Conservation (phyloP, 2,113 vertebrate species). For the Micronisus gabar region DNA sequence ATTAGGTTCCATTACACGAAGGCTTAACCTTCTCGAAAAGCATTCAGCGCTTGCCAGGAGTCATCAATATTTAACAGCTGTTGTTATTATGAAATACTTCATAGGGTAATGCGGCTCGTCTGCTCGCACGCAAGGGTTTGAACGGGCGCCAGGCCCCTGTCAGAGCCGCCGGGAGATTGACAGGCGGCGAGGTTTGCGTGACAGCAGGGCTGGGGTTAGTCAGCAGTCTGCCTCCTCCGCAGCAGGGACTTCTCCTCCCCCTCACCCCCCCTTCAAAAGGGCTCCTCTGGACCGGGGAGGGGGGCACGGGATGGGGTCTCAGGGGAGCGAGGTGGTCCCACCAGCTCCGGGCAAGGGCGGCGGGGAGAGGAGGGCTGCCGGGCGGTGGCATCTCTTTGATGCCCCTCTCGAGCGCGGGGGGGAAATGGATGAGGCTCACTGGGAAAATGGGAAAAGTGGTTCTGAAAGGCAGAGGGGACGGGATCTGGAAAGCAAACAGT, state of each 20-base stretch:
- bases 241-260: slow-evolving; percentile 58
- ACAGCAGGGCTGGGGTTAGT: slow-evolving; percentile 84
- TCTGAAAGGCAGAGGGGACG: neutral
- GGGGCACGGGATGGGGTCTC: neutral
- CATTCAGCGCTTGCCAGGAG: slow-evolving; percentile 86
- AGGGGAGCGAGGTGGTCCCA: slow-evolving; percentile 55
- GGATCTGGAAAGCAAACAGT: slow-evolving; percentile 8
- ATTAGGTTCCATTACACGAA: slow-evolving; percentile 90
- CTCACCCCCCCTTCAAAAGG: slow-evolving; percentile 61
- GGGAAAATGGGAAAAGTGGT: neutral
- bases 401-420: neutral
- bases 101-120: slow-evolving; percentile 86
- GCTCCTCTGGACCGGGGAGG: slow-evolving; percentile 67
- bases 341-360: rapidly evolving
- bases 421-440: neutral
- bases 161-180: slow-evolving; percentile 85
- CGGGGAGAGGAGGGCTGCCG: slow-evolving; percentile 10
- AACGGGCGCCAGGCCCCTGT: slow-evolving; percentile 81
- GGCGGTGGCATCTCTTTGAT: slow-evolving; percentile 46
- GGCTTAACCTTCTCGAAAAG: slow-evolving; percentile 85
- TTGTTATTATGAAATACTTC: slow-evolving; percentile 97
- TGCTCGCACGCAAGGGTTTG: slow-evolving; percentile 92
- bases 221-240: slow-evolving; percentile 73
- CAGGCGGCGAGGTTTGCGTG: slow-evolving; percentile 86
- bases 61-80: slow-evolving; percentile 99